phyloP scores from a whole-genome alignment of 2,797 vertebrate species.

The Siniperca obscura region DNA sequence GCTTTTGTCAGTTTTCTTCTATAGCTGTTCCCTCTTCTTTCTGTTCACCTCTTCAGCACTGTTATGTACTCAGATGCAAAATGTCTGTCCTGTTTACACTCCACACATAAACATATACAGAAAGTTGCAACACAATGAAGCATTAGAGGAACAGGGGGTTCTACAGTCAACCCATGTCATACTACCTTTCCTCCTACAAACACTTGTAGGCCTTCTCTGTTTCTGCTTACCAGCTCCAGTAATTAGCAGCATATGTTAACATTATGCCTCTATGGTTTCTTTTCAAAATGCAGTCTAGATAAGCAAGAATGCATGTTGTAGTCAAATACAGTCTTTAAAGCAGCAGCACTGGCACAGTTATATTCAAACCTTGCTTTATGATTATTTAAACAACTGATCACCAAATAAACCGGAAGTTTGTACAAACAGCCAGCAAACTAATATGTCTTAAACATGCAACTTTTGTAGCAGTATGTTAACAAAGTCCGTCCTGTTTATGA shows the following conservation, averaged over 20 bases:
- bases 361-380: background rate
- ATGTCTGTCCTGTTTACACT: conserved; percentile 35
- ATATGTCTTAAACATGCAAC: background rate
- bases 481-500: conserved; percentile 26
- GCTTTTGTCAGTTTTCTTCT: background rate
- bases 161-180: background rate
- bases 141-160: conserved; percentile 7
- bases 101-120: conserved; percentile 1
- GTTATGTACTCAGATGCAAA: conserved; percentile 4
- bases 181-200: conserved; percentile 14
- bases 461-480: background rate
- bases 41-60: background rate
- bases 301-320: background rate
- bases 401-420: conserved; percentile 2
- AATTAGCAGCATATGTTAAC: conserved; percentile 42
- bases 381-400: conserved; percentile 26
- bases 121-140: conserved; percentile 3
- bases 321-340: background rate
- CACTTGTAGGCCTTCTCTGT: conserved; percentile 23
- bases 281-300: conserved; percentile 29
- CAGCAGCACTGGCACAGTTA: background rate
- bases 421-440: background rate
- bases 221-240: conserved; percentile 25
- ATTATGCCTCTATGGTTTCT: conserved; percentile 6
- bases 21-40: background rate